These are phyloP conservation scores for Octonoba sinensis DNA, from an alignment of 2,888 invertebrate species.

Conservation along the genomic window DNA sequence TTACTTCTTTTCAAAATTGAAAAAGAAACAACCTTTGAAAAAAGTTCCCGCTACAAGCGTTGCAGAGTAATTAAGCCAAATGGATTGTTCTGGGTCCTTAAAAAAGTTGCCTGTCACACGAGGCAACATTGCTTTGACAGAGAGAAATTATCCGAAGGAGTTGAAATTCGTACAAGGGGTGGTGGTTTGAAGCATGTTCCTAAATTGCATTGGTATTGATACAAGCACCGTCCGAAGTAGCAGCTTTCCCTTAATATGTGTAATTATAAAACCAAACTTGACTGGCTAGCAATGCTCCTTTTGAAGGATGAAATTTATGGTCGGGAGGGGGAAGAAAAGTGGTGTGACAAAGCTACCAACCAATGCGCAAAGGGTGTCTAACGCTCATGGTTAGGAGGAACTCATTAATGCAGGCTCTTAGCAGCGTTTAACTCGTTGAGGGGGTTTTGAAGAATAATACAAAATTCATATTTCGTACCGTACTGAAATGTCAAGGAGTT, in stretches of 20 bases:
- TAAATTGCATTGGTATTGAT: constrained; percentile 29
- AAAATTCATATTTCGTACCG: background rate
- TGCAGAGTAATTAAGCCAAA: constrained; percentile 39
- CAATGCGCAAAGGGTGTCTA: constrained; percentile 22
- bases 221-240: constrained; percentile 8
- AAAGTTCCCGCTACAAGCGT: constrained; percentile 6
- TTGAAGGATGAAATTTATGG: constrained; percentile 49
- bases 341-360: constrained; percentile 17
- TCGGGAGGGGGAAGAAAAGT: constrained; percentile 1
- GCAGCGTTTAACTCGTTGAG: constrained; percentile 21
- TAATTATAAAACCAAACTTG: constrained; percentile 54
- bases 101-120: constrained; percentile 28
- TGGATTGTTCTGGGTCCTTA: constrained; percentile 38
- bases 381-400: constrained; percentile 7
- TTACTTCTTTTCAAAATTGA: constrained; percentile 36
- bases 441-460: constrained; percentile 11
- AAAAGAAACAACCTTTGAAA: background rate
- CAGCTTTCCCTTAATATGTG: constrained; percentile 40
- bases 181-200: constrained; percentile 11
- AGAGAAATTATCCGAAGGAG: constrained; percentile 48
- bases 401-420: constrained; percentile 36
- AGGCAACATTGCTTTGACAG: constrained; percentile 19
- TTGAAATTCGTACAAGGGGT: constrained; percentile 34
- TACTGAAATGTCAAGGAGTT: too few relatives aligned
- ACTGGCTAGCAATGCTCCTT: constrained; percentile 33